Conservation (phyloP, 1,140 invertebrate genomes). For the Pissodes strobi region DNA sequence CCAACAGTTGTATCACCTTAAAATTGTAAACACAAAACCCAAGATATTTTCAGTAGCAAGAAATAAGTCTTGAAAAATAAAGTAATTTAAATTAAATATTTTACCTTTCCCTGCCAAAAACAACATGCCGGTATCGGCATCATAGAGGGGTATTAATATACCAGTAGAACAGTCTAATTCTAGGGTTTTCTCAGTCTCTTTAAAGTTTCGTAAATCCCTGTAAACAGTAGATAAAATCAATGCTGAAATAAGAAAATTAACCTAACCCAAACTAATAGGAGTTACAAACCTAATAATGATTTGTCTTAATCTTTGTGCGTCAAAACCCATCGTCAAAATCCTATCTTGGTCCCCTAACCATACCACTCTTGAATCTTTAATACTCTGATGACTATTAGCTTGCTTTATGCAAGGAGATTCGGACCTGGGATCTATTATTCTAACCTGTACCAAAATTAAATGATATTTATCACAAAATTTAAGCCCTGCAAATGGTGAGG, state of each 20-base stretch:
- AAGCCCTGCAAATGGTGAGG: too few species aligned
- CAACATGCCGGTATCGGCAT: conserved; percentile 91
- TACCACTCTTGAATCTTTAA: conserved; percentile 87
- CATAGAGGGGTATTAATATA: conserved; percentile 86
- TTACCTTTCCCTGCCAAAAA: conserved; percentile 87
- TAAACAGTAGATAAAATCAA: conserved; percentile 1
- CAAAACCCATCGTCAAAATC: conserved; percentile 82
- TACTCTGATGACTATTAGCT: conserved; percentile 80
- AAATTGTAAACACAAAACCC: conserved; percentile 7
- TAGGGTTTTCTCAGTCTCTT: conserved; percentile 75
- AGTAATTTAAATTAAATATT: too few species aligned
- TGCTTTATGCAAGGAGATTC: conserved; percentile 64
- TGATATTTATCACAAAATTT: not conserved
- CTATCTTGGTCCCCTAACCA: conserved; percentile 84
- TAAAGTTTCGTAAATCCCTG: conserved; percentile 81
- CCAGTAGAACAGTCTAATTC: conserved; percentile 89
- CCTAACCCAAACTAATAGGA: not conserved
- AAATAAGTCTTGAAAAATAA: too few species aligned
- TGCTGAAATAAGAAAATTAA: not conserved
- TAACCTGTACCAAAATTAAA: conserved; percentile 54
- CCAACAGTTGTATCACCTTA: conserved; percentile 78
- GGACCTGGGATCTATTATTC: conserved; percentile 78
- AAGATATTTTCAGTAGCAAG: too few species aligned
- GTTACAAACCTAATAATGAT: conserved; percentile 67
- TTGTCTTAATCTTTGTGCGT: conserved; percentile 77